A percentile compares a stretch with the other conserved stretches of the same genome.
Evolutionary conservation across 2,888 invertebrate genomes (phyloP).

Genomic region (Andrena fulva): DNA sequence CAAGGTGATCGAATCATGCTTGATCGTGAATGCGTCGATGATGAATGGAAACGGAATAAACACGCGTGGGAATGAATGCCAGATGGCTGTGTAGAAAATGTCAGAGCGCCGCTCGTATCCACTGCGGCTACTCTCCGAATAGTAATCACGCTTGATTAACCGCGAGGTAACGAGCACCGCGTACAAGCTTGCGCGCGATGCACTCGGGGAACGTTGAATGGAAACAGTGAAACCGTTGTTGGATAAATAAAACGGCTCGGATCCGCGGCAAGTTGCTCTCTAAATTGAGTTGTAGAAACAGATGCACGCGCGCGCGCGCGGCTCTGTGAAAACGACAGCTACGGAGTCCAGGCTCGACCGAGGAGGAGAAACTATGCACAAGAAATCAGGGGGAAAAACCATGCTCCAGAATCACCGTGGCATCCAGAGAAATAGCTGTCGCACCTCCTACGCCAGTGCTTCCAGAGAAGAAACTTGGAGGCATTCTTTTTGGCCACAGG

Average conservation of each 20-base stretch:
- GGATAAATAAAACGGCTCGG: too few relatives aligned
- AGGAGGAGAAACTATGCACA: neutral
- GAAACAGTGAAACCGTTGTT: too few relatives aligned
- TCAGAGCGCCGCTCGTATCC: conserved; percentile 27
- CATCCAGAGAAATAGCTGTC: conserved; percentile 7
- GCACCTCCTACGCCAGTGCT: conserved; percentile 83
- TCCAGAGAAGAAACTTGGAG: conserved; percentile 82
- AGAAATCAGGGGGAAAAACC: neutral
- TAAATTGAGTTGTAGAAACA: too few relatives aligned
- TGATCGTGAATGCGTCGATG: conserved; percentile 54
- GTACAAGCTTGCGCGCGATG: neutral
- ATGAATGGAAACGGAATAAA: conserved; percentile 38
- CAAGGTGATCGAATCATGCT: conserved; percentile 71
- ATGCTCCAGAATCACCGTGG: neutral
- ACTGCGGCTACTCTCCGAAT: neutral
- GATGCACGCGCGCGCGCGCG: too few relatives aligned
- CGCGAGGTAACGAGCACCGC: neutral
- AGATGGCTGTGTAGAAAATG: conserved; percentile 41
- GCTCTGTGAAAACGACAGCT: neutral
- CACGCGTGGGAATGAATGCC: conserved; percentile 27
- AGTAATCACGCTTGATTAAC: conserved; percentile 16
- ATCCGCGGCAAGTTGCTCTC: too few relatives aligned
- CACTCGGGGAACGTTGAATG: neutral
- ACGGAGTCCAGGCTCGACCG: neutral
- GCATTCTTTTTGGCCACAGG: conserved; percentile 77